Conservation (phyloP, 2,888 invertebrate genomes). For the Fragum sueziense region DNA sequence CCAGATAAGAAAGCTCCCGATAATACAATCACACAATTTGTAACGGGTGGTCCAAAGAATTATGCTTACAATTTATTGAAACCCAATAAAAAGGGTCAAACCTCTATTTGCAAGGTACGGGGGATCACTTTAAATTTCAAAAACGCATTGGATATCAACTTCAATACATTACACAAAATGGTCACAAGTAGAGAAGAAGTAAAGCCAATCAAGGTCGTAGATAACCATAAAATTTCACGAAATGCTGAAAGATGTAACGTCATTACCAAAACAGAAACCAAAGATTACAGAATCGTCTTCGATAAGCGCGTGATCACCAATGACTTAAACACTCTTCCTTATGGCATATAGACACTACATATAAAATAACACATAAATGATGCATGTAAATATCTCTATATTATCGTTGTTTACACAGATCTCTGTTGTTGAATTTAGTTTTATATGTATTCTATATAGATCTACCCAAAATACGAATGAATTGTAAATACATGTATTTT, state of each 20-base stretch:
- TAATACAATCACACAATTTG: slow-evolving; percentile 65
- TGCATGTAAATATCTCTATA: neutral
- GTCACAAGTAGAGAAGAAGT: neutral
- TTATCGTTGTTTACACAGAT: too few relatives aligned
- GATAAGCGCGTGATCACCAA: slow-evolving; percentile 12
- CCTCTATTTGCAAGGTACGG: slow-evolving; percentile 64
- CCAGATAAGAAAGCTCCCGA: slow-evolving; percentile 33
- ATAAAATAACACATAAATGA: neutral
- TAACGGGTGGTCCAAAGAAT: slow-evolving; percentile 78
- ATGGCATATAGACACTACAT: slow-evolving; percentile 11
- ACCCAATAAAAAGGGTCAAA: slow-evolving; percentile 5
- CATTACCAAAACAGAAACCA: slow-evolving; percentile 20
- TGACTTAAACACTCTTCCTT: neutral
- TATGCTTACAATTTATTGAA: slow-evolving; percentile 66
- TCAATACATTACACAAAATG: slow-evolving; percentile 28
- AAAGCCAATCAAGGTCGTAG: slow-evolving; percentile 9
- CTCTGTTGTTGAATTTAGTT: too few relatives aligned
- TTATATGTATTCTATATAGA: too few relatives aligned
- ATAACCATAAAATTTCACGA: slow-evolving; percentile 13
- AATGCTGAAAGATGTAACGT: slow-evolving; percentile 15
- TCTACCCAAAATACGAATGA: neutral
- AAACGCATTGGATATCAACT: slow-evolving; percentile 46
- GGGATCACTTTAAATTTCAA: slow-evolving; percentile 64
- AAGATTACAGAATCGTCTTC: slow-evolving; percentile 25
- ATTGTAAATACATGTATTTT: neutral